Base-by-base conservation (phyloP, 2,113 vertebrate species). In the Phrynosoma platyrhinos region DNA sequence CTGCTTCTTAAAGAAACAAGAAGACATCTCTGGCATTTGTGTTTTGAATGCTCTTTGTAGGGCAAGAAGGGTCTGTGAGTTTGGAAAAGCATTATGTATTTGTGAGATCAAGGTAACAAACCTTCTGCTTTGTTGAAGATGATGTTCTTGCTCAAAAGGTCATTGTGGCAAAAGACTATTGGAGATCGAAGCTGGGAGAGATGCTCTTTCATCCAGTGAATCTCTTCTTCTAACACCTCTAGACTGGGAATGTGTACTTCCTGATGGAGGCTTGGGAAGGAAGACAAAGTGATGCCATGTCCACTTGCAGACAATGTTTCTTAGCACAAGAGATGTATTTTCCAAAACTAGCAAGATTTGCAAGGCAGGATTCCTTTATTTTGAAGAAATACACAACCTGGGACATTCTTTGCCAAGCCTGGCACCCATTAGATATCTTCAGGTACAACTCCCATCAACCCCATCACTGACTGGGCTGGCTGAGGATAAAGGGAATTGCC, bases 61-160 rank as follows among this genome's bases (percentile, higher is more conserved):
- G 18, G 10, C 5, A 30, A 71, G 9, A 53, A 71, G 47, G 13
- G n/a, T 6, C 30, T 72, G 18, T 21, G 47, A 6, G 4, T 55
- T 72, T 72, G 66, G 58, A 36, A 78, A 82, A 66, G 74, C 10
- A 13, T 66, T 32, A 23, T 47, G 74, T 7, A 52, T 66, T 30
- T 83, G n/a, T 72, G 68, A 71, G 18, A 55, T 25, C 27, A 64
- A 62, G 27, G 42, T 25, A 88, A n/a, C 90, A 0, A 86, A 99
- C 99, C 98, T 97, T 96, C 98, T 77, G 97, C 94, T 42, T 93
- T 77, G 58, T 99, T 97, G 78, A 99, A 97, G 96, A 99, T 99
- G 94, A 99, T 99, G 95, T 99, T 99, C 95, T 99, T 99, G 97
- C 98, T 99, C 87, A 99, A 98, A 79, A 99, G 97, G 92, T 99